Evolutionary conservation across 1,140 invertebrate species (phyloP).

Genomic region (Drosophila novamexicana): DNA sequence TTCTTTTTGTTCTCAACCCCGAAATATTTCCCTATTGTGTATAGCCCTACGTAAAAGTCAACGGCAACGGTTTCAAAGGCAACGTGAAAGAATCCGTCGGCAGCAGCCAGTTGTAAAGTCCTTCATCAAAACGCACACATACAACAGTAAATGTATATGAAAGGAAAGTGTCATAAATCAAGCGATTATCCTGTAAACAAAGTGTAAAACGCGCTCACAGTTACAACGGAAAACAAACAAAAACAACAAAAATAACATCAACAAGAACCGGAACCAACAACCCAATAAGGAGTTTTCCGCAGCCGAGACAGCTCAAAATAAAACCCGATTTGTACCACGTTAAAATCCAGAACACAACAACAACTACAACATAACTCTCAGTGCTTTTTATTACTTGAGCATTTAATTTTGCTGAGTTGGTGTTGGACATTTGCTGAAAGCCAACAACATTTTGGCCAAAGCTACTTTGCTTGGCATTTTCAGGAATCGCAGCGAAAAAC

Average conservation of each 20-base stretch:
- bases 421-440: constrained; percentile 23
- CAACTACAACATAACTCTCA: constrained; percentile 22
- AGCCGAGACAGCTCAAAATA: constrained; percentile 36
- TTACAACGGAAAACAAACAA: constrained; percentile 4
- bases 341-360: constrained; percentile 33
- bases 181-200: constrained; percentile 82
- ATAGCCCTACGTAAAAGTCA: constrained; percentile 41
- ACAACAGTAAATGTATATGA: constrained; percentile 39
- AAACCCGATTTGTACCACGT: constrained; percentile 53
- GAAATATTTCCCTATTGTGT: constrained; percentile 49
- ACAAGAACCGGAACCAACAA: constrained; percentile 29
- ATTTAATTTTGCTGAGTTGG: constrained; percentile 63
- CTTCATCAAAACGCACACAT: constrained; percentile 52
- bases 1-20: constrained; percentile 48
- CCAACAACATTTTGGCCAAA: constrained; percentile 20
- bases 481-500: constrained; percentile 3
- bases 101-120: constrained; percentile 39
- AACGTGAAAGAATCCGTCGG: constrained; percentile 30
- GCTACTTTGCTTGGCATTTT: constrained; percentile 8
- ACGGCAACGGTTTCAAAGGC: constrained; percentile 57
- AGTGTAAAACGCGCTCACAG: constrained; percentile 69
- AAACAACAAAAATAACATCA: constrained; percentile 20
- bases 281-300: constrained; percentile 37
- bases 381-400: constrained; percentile 66
- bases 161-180: constrained; percentile 80